Conservation (phyloP, 2,888 invertebrate genomes). For the Globia sparganii region DNA sequence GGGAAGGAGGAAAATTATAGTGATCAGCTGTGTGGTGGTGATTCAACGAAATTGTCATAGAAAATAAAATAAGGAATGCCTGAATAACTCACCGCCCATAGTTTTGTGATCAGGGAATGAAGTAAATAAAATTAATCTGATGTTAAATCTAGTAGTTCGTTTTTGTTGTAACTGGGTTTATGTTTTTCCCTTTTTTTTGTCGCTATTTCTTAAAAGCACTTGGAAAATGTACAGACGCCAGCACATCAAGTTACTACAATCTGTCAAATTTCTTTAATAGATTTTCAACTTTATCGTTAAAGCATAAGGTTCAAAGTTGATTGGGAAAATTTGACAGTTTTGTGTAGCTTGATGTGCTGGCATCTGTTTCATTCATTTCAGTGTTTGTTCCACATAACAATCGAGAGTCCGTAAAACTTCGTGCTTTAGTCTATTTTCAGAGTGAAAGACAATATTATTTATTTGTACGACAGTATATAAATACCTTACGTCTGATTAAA, state of each 20-base stretch:
- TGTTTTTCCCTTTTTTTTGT: background rate
- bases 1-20: constrained; percentile 41
- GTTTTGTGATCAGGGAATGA: background rate
- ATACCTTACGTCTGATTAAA: background rate
- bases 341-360: too few relatives aligned
- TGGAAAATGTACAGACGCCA: too few relatives aligned
- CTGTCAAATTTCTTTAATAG: too few relatives aligned
- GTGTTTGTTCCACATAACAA: background rate
- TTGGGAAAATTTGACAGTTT: too few relatives aligned
- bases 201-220: background rate
- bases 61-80: background rate
- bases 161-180: too few relatives aligned
- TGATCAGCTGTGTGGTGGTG: constrained; percentile 42
- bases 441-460: background rate
- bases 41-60: constrained; percentile 13
- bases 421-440: background rate
- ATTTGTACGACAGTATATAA: background rate
- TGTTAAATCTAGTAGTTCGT: background rate
- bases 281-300: too few relatives aligned
- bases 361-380: background rate
- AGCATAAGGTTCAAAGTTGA: too few relatives aligned
- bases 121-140: background rate
- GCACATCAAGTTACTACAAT: too few relatives aligned
- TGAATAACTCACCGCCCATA: background rate
- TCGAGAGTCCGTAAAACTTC: background rate